Conservation (phyloP, 1,140 invertebrate genomes). For the Hypothenemus hampei region DNA sequence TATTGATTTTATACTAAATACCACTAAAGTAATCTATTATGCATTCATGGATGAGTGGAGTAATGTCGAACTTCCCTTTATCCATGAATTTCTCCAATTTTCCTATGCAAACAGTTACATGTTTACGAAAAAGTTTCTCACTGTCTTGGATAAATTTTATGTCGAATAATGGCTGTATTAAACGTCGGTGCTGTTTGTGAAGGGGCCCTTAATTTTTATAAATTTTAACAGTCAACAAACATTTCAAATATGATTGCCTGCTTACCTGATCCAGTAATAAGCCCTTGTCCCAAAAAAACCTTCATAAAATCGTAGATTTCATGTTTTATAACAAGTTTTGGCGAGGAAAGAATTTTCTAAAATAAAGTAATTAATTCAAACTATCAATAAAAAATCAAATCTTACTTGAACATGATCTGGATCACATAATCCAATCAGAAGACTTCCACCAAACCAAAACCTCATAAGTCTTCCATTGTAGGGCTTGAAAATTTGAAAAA, state of each 20-base stretch:
- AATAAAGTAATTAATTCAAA: background rate
- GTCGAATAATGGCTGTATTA: constrained; percentile 27
- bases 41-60: constrained; percentile 14
- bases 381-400: background rate
- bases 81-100: constrained; percentile 11
- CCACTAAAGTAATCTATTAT: constrained; percentile 24
- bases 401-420: constrained; percentile 18
- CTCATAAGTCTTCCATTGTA: constrained; percentile 3
- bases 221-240: too few species aligned
- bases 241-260: background rate
- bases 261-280: constrained; percentile 31
- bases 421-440: constrained; percentile 6
- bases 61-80: constrained; percentile 17
- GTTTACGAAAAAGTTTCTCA: constrained; percentile 15
- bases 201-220: too few species aligned
- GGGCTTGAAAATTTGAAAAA: constrained; percentile 5
- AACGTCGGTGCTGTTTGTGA: constrained; percentile 26
- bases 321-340: constrained; percentile 25
- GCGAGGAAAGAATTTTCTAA: constrained; percentile 30
- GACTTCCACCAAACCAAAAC: constrained; percentile 23
- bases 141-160: constrained; percentile 18
- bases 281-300: constrained; percentile 25
- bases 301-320: constrained; percentile 30
- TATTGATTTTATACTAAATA: constrained; percentile 4
- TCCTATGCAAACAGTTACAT: constrained; percentile 20